phyloP scores from a whole-genome alignment of 1,140 invertebrate species.

The Scaptomyza pallida region DNA sequence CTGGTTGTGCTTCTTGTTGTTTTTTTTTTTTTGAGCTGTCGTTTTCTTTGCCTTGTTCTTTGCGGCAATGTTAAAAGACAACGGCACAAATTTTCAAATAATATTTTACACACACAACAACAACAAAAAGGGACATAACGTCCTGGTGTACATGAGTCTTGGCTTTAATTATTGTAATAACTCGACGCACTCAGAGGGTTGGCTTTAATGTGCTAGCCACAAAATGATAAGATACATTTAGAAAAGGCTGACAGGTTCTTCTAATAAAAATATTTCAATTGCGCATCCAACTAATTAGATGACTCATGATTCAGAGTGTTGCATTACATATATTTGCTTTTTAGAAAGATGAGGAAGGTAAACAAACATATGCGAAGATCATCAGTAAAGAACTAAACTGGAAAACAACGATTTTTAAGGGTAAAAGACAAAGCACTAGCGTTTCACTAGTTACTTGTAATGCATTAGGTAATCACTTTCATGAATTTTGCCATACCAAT shows the following conservation, averaged over 20 bases:
- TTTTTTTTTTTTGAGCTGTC: too few species aligned
- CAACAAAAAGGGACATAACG: constrained; percentile 27
- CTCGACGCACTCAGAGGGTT: constrained; percentile 10
- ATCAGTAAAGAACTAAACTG: too few species aligned
- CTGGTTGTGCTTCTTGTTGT: constrained; percentile 42
- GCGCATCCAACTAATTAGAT: constrained; percentile 38
- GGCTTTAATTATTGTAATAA: constrained; percentile 54
- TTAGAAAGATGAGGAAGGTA: neutral
- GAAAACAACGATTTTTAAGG: too few species aligned
- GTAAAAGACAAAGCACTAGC: too few species aligned
- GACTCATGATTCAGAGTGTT: constrained; percentile 7
- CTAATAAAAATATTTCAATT: constrained; percentile 37
- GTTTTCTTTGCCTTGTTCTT: constrained; percentile 48
- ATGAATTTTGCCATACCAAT: too few species aligned
- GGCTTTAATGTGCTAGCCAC: constrained; percentile 46
- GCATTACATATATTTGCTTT: constrained; percentile 10
- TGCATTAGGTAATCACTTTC: neutral
- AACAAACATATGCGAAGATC: too few species aligned
- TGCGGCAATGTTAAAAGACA: constrained; percentile 63
- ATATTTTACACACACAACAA: constrained; percentile 48
- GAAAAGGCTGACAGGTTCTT: constrained; percentile 10
- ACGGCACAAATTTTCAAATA: constrained; percentile 68
- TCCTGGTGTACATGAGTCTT: constrained; percentile 11
- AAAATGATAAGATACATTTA: constrained; percentile 34
- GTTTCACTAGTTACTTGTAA: neutral